Conservation (phyloP, 2,888 invertebrate species). For the Blastobasis adustella region DNA sequence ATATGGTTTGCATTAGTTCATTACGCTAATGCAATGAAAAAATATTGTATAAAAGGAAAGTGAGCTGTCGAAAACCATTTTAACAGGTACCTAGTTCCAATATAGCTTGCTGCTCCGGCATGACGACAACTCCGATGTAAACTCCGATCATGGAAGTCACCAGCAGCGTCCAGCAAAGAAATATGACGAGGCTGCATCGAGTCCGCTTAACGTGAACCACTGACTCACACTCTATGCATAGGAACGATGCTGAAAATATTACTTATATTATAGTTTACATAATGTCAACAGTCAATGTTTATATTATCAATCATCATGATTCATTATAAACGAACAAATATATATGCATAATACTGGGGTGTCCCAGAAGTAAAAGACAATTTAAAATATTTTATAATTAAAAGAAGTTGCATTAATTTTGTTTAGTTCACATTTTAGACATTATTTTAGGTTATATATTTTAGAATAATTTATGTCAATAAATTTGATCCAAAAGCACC, state of each 20-base stretch:
- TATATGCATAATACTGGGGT: no score
- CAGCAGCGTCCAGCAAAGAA: slow-evolving; percentile 11
- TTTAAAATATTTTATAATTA: no score
- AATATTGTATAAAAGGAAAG: not conserved
- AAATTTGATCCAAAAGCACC: no score
- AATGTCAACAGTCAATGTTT: no score
- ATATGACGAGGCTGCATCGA: slow-evolving; percentile 12
- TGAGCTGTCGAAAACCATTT: not conserved
- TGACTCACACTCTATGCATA: slow-evolving; percentile 9
- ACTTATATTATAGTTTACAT: no score
- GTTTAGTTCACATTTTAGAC: no score
- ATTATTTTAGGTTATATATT: no score
- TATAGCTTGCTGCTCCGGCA: slow-evolving; percentile 1
- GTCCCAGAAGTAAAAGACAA: no score
- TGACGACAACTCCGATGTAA: slow-evolving; percentile 2
- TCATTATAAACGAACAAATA: no score
- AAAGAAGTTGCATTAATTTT: no score
- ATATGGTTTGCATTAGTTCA: not conserved
- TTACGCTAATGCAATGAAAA: not conserved
- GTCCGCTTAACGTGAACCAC: slow-evolving; percentile 1
- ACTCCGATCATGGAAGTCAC: slow-evolving; percentile 5
- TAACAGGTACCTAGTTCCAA: slow-evolving; percentile 12
- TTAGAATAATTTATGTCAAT: no score
- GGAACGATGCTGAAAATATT: not conserved
- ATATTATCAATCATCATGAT: no score